Base-by-base conservation (phyloP, 2,888 invertebrate genomes). In the Plemyria rubiginata region DNA sequence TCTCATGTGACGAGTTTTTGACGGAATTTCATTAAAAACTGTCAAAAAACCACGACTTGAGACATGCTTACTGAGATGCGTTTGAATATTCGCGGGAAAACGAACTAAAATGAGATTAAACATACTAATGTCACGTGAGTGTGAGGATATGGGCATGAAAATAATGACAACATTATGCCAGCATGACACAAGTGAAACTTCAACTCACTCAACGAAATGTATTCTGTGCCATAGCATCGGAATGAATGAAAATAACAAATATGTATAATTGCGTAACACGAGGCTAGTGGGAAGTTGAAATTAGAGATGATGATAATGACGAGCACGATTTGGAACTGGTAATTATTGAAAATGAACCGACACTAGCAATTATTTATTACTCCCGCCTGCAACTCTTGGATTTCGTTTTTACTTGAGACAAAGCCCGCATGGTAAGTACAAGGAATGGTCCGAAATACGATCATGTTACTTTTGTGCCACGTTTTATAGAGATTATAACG, bases 171-270 rank as follows among this genome's bases (percentile, higher is more conserved):
- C n/a, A n/a, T n/a, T n/a, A n/a, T n/a, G n/a, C n/a, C n/a, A n/a
- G n/a, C n/a, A n/a, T n/a, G n/a, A n/a, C n/a, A n/a, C n/a, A 43
- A 60, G 63, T 63, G 63, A 16, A 59, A 51, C 41, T 13, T 55
- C 36, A 22, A 1, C 36, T n/a, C 15, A 0, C 16, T 32, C 7
- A 45, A 32, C 29, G 12, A 11, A 22, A 40, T 22, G 13, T 48
- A n/a, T 48, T 59, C 59, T 55, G 36, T 38, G 11, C 82, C 82
- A 85, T 82, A 84, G 79, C 86, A 82, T 83, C 76, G 84, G 81
- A 86, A 86, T 88, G 88, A 89, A 88, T 88, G 88, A 81, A 85
- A 86, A 87, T 83, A 85, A 84, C 80, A 85, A 80, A 84, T 85
- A 82, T 82, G 53, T 54, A 74, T 84, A 84, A 89, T 88, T 88